Evolutionary conservation across 2,888 invertebrate species (phyloP), one percentile per base, ranked within the genome.

Genomic region (Watsonalla cultraria): DNA sequence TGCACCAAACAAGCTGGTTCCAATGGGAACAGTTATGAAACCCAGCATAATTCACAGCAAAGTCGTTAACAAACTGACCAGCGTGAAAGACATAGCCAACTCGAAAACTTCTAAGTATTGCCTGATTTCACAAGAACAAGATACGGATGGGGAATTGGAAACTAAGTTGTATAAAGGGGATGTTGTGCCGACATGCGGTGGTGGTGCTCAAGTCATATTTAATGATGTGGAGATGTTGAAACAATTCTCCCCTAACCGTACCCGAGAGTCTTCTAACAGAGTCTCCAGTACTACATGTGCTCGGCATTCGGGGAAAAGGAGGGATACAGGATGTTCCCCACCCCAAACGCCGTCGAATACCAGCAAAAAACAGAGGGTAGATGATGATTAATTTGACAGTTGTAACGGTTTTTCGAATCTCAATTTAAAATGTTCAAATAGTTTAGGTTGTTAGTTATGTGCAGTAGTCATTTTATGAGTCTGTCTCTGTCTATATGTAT

Each of bases 201-300:
- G 99, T 0, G 99, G 99, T 0, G 96, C 98, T 0, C 98, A 99
- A 74, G 96, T 99, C 0, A 95, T 98, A 34, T 98, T 99, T 78
- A 96, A 96, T 67, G 99, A 99, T 82, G 96, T 99, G 0, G 99
- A 99, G 80, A 94, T 95, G 75, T 80, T 98, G 7, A 94, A 94
- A 62, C 97, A 97, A 74, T 93, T 94, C 70, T 96, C 96, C 0
- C 97, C 97, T 0, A 93, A 91, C 0, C 42, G 42, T 11, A 42
- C 42, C 5, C 62, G 79, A 5, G 86, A 87, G 0, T 72, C 76
- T 2, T 77, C 80, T 0, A 65, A 76, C n/a, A 68, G 84, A 11
- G 61, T 72, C 0, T 86, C 87, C 0, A 76, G 71, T 0, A 77
- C 70, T 0, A 71, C 66, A 0, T 90, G 90, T 62, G 89, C 90